Evolutionary conservation across 2,113 vertebrate genomes (phyloP), one percentile per base, ranked within the genome.

Genomic region (Chinchilla lanigera): DNA sequence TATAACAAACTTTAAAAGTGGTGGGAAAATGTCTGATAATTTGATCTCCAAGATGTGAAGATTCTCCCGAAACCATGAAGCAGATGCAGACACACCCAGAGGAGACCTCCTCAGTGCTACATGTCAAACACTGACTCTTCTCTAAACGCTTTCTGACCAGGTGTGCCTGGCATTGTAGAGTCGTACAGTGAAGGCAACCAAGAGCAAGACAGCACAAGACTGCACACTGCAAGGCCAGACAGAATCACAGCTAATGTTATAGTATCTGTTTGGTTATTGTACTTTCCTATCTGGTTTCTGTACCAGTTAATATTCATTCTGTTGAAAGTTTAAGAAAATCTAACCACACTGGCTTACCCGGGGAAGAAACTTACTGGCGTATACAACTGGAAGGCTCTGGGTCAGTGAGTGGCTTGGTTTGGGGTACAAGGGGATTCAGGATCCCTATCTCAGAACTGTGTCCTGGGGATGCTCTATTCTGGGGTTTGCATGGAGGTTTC

Each of bases 191-290:
- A 63, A 92, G 24, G 44, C 33, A 33, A 73, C 41, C 17, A 41
- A 85, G 24, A 24, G 3, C 26, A n/a, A 3, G 26, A 8, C 28
- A 33, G 17, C 77, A 54, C 47, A 35, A 54, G 26, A 20, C 19
- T 19, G 16, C 26, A 2, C 13, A 41, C 22, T 3, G 41, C 2
- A 0, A 9, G 1, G 9, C 9, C 7, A 26, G 7, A 22, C 1
- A 61, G 33, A n/a, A 12, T 38, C 65, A 75, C 13, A 52, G 14
- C 2, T 19, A 84, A 20, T 3, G 14, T 30, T 44, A 24, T 26
- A 75, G 65, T 5, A 14, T 22, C 50, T 60, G 44, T 16, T 35
- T 20, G 0, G 75, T 22, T 73, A 38, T 2, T 30, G 10, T 14
- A 10, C 47, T 81, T 71, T 35, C 47, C 63, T 35, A 13, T 9